Evolutionary conservation across 2,797 vertebrate species (phyloP).

Genomic region (Squalus acanthias): DNA sequence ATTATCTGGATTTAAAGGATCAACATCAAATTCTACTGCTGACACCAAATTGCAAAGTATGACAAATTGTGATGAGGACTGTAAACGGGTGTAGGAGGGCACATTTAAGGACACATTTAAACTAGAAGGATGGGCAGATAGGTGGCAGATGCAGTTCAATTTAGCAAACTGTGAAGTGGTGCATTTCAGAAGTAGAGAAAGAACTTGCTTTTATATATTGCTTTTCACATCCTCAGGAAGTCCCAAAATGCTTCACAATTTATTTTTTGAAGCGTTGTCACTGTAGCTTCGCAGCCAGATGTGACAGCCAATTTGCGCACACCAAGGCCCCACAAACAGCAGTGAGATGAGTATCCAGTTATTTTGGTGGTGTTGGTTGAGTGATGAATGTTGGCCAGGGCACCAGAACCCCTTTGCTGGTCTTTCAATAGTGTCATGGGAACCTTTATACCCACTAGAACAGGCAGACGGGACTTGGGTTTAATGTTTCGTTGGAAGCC

Average conservation of each 20-base stretch:
- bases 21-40: background rate
- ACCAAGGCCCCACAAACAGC: background rate
- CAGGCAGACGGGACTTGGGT: background rate
- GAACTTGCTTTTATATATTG: background rate
- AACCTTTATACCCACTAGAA: background rate
- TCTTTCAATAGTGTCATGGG: background rate
- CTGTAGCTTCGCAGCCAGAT: background rate
- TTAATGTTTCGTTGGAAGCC: background rate
- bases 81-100: background rate
- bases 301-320: background rate
- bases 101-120: background rate
- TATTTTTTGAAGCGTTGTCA: background rate
- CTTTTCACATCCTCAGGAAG: background rate
- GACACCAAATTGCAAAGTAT: background rate
- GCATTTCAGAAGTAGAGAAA: background rate
- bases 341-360: background rate
- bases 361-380: background rate
- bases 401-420: background rate
- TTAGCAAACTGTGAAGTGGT: background rate
- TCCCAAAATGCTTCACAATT: background rate
- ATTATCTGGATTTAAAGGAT: background rate
- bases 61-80: background rate
- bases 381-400: background rate
- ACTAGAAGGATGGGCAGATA: background rate
- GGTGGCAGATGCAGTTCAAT: background rate